phyloP scores from a whole-genome alignment of 2,113 vertebrate genomes.

The Paralichthys olivaceus region DNA sequence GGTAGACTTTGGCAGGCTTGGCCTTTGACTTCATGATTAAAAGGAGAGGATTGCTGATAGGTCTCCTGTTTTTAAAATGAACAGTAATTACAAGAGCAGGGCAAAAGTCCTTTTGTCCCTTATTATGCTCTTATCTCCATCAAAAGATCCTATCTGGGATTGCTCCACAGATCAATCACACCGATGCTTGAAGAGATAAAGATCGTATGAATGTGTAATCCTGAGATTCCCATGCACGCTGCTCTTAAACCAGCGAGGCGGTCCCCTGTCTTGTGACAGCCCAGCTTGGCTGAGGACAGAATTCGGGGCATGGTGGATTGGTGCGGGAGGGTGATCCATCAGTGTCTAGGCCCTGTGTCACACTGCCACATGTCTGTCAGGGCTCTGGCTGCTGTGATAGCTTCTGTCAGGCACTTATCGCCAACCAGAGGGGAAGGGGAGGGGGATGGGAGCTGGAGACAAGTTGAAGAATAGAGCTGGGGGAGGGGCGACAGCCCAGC shows the following conservation, averaged over 20 bases:
- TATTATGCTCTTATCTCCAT: slow-evolving; percentile 53
- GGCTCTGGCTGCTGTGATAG: slow-evolving; percentile 73
- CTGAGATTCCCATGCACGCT: slow-evolving; percentile 41
- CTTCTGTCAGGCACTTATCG: slow-evolving; percentile 85
- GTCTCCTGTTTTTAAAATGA: slow-evolving; percentile 54
- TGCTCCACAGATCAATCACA: slow-evolving; percentile 54
- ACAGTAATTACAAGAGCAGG: slow-evolving; percentile 64
- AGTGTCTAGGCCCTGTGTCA: slow-evolving; percentile 73
- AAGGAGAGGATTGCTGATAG: slow-evolving; percentile 61
- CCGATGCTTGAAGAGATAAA: slow-evolving; percentile 53
- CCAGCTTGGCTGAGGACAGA: slow-evolving; percentile 74
- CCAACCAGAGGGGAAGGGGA: slow-evolving; percentile 57
- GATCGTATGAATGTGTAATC: slow-evolving; percentile 60
- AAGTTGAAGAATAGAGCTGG: slow-evolving; percentile 46
- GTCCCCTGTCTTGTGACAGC: slow-evolving; percentile 27
- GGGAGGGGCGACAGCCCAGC: slow-evolving; percentile 75
- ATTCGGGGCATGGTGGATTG: slow-evolving; percentile 53
- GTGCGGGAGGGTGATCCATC: slow-evolving; percentile 75
- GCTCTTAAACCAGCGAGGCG: slow-evolving; percentile 35
- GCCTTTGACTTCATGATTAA: slow-evolving; percentile 76
- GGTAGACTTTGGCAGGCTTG: slow-evolving; percentile 74
- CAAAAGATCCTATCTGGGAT: slow-evolving; percentile 47
- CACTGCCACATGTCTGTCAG: slow-evolving; percentile 78
- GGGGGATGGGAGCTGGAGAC: slow-evolving; percentile 51
- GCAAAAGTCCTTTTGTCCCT: slow-evolving; percentile 59